Conservation (phyloP, 1,140 invertebrate genomes). For the Tetramorium parvispinum region DNA sequence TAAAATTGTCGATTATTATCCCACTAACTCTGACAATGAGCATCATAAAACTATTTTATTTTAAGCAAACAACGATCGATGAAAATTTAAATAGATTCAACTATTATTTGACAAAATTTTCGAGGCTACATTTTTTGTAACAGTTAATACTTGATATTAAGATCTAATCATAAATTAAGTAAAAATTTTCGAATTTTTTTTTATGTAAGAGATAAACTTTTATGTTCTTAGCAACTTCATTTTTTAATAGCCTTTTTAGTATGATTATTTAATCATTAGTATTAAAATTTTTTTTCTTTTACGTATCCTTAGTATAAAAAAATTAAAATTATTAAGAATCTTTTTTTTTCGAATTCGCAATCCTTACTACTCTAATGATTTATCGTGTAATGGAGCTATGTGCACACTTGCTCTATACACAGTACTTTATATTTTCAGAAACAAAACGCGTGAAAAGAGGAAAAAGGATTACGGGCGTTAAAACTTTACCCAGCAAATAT, state of each 20-base stretch:
- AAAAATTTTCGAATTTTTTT: neutral
- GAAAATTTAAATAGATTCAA: neutral
- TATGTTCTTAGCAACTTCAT: neutral
- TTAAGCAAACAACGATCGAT: neutral
- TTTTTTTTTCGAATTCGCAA: neutral
- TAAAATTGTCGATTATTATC: neutral
- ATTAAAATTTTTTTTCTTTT: neutral
- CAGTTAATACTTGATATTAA: neutral
- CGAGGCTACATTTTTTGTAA: neutral
- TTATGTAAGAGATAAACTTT: neutral
- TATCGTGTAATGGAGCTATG: neutral
- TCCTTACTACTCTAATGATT: neutral
- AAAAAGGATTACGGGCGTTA: neutral
- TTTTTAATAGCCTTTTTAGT: neutral
- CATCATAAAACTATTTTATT: neutral
- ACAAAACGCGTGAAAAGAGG: neutral
- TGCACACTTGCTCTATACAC: neutral
- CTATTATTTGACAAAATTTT: neutral
- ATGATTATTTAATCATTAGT: neutral
- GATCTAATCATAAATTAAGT: neutral
- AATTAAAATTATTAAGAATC: neutral
- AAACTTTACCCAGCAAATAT: constrained; percentile 1
- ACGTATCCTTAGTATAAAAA: neutral
- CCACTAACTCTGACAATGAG: too few species aligned
- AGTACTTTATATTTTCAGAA: neutral